Conservation (phyloP, 2,888 invertebrate genomes). For the Tipula vernalis region DNA sequence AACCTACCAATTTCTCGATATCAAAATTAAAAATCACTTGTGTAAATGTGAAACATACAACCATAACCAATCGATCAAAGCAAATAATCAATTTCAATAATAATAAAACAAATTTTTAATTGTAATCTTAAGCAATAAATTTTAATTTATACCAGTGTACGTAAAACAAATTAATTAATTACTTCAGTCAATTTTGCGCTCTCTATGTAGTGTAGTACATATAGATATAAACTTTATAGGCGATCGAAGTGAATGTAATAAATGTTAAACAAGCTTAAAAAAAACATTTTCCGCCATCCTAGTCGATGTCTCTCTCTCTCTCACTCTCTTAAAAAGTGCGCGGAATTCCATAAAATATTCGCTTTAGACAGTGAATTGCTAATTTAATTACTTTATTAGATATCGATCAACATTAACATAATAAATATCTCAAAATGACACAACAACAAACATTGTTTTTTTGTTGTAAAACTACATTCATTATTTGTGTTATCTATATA, state of each 20-base stretch:
- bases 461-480: background rate
- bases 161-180: background rate
- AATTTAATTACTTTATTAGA: conserved; percentile 4
- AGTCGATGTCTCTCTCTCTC: background rate
- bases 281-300: background rate
- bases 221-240: background rate
- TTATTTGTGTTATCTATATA: background rate
- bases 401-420: background rate
- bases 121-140: background rate
- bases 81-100: background rate
- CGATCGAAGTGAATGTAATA: background rate
- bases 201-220: background rate
- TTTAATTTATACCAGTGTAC: background rate
- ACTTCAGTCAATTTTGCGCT: background rate
- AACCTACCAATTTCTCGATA: background rate
- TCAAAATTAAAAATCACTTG: background rate
- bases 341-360: background rate
- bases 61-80: background rate
- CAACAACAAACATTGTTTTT: background rate
- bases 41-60: background rate
- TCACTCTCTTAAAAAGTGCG: background rate
- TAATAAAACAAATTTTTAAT: background rate
- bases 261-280: background rate
- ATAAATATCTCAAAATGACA: background rate
- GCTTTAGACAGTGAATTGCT: background rate